Conservation (phyloP, 2,113 vertebrate genomes). For the Lichenostomus cassidix region DNA sequence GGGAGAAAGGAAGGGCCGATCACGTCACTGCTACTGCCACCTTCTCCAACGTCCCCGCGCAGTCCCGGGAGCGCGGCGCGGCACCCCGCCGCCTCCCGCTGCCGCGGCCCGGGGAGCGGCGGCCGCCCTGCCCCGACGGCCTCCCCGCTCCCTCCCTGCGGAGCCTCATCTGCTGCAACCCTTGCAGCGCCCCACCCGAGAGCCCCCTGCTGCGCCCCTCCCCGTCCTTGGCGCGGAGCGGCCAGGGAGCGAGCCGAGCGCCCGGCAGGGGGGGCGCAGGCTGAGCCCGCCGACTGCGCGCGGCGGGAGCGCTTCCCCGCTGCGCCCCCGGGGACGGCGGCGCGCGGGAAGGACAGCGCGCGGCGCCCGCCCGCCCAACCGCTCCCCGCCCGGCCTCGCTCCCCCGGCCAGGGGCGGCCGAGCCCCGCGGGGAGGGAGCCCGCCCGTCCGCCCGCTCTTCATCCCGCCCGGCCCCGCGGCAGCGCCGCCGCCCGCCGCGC, state of each 20-base stretch:
- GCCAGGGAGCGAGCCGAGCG: background rate
- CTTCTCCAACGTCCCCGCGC: background rate
- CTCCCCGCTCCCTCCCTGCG: background rate
- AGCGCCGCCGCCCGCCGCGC: no score
- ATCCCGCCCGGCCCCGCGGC: no score
- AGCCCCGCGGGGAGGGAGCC: no score
- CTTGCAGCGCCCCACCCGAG: background rate
- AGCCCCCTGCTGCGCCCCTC: background rate
- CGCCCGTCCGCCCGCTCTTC: no score
- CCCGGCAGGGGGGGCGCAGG: background rate
- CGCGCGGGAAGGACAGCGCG: background rate
- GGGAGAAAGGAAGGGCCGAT: slow-evolving; percentile 20
- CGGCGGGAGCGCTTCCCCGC: background rate
- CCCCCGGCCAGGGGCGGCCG: no score
- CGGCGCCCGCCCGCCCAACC: background rate
- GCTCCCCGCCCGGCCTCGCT: background rate
- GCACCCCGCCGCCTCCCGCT: background rate
- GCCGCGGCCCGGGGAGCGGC: background rate
- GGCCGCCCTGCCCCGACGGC: no score
- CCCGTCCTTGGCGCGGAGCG: background rate
- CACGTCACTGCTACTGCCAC: background rate
- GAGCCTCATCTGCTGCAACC: background rate
- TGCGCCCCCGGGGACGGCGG: background rate
- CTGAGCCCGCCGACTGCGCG: background rate
- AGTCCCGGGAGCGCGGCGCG: background rate